These are phyloP conservation scores for Epinotia bilunana DNA, from an alignment of 2,888 invertebrate species.

Conservation along the genomic window DNA sequence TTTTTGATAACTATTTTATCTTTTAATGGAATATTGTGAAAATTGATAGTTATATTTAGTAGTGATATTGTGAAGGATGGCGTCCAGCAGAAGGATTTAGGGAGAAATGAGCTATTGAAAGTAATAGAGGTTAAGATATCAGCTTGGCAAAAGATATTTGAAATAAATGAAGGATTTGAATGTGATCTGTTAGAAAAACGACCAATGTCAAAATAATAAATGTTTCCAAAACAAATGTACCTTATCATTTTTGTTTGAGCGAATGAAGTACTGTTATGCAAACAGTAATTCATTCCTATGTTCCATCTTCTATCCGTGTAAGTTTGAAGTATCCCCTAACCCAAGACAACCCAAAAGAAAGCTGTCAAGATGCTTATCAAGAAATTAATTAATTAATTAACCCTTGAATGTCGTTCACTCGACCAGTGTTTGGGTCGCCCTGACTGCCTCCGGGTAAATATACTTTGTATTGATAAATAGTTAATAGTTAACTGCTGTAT, in stretches of 20 bases:
- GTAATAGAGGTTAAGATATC: conserved; percentile 54
- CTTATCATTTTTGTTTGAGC: conserved; percentile 58
- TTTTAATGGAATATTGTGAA: conserved; percentile 62
- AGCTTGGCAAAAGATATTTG: conserved; percentile 59
- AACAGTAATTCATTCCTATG: conserved; percentile 34
- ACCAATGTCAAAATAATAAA: conserved; percentile 83
- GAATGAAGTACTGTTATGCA: conserved; percentile 54
- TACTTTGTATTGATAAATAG: conserved; percentile 77
- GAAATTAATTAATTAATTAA: conserved; percentile 67
- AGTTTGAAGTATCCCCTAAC: conserved; percentile 36
- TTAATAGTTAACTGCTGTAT: conserved; percentile 74
- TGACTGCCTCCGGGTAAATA: conserved; percentile 83
- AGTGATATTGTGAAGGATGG: conserved; percentile 56
- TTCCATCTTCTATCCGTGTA: conserved; percentile 22
- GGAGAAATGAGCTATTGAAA: conserved; percentile 49
- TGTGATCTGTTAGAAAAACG: conserved; percentile 76
- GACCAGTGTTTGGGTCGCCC: conserved; percentile 80
- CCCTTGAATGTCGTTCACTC: conserved; percentile 72
- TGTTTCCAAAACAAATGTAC: conserved; percentile 72
- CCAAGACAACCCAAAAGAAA: conserved; percentile 63
- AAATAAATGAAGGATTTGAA: conserved; percentile 60
- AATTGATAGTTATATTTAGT: conserved; percentile 39
- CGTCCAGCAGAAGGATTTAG: conserved; percentile 64
- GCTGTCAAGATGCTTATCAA: conserved; percentile 84
- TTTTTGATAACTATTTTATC: conserved; percentile 79